phyloP scores from a whole-genome alignment of 2,113 vertebrate genomes.

The Hippocampus abdominalis region DNA sequence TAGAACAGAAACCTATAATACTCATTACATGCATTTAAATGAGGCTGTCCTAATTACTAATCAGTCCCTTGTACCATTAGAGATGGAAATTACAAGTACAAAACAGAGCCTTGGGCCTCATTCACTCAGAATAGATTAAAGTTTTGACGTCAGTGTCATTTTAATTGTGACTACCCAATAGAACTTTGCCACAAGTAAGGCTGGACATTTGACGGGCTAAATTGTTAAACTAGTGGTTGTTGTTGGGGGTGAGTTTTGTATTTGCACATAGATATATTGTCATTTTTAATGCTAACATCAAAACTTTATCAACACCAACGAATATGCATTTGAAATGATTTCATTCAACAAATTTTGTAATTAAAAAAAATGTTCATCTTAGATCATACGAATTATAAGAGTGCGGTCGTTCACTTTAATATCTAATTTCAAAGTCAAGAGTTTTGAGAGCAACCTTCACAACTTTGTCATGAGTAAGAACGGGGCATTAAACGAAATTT shows the following conservation, averaged over 20 bases:
- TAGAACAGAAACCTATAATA: constrained; percentile 62
- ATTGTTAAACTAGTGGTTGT: background rate
- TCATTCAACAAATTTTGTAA: background rate
- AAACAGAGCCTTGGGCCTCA: constrained; percentile 63
- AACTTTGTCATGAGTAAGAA: background rate
- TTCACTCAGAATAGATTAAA: constrained; percentile 61
- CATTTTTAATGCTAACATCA: background rate
- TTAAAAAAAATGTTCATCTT: background rate
- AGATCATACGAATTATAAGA: background rate
- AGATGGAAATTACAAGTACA: constrained; percentile 75
- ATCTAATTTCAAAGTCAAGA: background rate
- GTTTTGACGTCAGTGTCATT: constrained; percentile 34
- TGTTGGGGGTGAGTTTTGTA: background rate
- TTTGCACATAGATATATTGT: background rate
- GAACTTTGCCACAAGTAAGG: constrained; percentile 27
- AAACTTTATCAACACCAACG: background rate
- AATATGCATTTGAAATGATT: background rate
- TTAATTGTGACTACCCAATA: constrained; percentile 25
- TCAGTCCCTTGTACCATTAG: constrained; percentile 71
- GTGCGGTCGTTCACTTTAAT: background rate
- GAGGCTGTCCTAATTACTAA: constrained; percentile 69
- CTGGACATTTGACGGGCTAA: background rate
- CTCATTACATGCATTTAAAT: constrained; percentile 69
- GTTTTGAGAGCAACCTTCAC: background rate
- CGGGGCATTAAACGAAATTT: background rate